phyloP scores from a whole-genome alignment of 2,797 vertebrate genomes.

The Antrozous pallidus region DNA sequence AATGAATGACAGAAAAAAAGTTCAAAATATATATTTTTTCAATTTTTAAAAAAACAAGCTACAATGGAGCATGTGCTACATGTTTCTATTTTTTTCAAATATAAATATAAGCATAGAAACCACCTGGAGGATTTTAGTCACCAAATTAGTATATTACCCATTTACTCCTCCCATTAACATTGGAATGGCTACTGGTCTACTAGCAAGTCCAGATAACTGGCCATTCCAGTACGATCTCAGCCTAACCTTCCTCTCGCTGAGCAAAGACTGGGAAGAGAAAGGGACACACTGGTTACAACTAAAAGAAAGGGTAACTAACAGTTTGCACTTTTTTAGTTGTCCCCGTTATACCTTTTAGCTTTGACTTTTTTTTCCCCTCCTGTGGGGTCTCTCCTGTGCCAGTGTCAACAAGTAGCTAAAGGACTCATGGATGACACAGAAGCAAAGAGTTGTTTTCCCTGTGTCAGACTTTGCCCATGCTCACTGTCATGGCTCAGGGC shows the following conservation, averaged over 20 bases:
- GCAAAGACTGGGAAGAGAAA: neutral
- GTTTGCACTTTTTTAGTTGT: neutral
- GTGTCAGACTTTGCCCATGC: neutral
- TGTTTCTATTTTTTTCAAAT: neutral
- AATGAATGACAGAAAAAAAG: conserved; percentile 21
- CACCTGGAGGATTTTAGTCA: neutral
- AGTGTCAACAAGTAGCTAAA: neutral
- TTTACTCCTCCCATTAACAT: neutral
- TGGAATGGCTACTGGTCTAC: neutral
- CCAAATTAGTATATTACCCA: neutral
- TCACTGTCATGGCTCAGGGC: neutral
- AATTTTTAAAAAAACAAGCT: neutral
- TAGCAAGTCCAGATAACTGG: neutral
- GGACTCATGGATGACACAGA: neutral
- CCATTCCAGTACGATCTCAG: neutral
- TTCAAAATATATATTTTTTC: neutral
- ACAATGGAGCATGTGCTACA: neutral
- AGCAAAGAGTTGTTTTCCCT: neutral
- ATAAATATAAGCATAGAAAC: conserved; percentile 3
- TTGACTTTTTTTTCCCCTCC: neutral
- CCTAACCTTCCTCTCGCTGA: neutral
- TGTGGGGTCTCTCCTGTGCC: neutral
- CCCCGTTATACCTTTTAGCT: neutral
- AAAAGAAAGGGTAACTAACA: neutral
- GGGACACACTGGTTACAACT: neutral